Conservation (phyloP, 2,113 vertebrate genomes). For the Poeciliopsis prolifica region DNA sequence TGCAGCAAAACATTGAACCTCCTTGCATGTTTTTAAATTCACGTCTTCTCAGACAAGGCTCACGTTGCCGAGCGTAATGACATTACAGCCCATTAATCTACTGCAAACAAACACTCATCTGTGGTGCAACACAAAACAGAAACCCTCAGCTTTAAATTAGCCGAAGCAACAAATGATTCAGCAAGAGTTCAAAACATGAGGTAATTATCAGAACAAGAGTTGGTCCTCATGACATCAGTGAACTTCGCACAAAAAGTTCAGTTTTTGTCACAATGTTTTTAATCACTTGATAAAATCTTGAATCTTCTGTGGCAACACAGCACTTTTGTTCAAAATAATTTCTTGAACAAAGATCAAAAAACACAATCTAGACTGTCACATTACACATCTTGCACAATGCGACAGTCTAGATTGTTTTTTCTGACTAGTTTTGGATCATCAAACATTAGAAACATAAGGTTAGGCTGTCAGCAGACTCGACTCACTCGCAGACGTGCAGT, state of each 20-base stretch:
- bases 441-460: background rate
- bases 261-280: background rate
- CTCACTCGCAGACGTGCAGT: background rate
- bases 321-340: background rate
- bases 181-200: slow-evolving; percentile 12
- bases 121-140: slow-evolving; percentile 1
- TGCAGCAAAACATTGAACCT: slow-evolving; percentile 1
- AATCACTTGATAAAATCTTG: background rate
- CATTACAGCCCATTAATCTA: slow-evolving; percentile 25
- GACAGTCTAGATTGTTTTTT: no score
- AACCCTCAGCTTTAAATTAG: slow-evolving; percentile 11
- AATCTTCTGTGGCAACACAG: background rate
- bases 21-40: background rate
- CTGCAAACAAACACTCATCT: slow-evolving; percentile 2
- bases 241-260: slow-evolving; percentile 10
- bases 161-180: slow-evolving; percentile 8
- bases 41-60: slow-evolving; percentile 7
- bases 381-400: background rate
- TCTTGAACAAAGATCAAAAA: background rate
- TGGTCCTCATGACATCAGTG: slow-evolving; percentile 25
- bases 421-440: background rate
- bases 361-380: background rate
- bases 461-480: background rate
- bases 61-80: slow-evolving; percentile 18
- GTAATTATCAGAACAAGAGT: slow-evolving; percentile 3